phyloP scores from a whole-genome alignment of 2,113 vertebrate genomes.

The human (Homo sapiens) region DNA sequence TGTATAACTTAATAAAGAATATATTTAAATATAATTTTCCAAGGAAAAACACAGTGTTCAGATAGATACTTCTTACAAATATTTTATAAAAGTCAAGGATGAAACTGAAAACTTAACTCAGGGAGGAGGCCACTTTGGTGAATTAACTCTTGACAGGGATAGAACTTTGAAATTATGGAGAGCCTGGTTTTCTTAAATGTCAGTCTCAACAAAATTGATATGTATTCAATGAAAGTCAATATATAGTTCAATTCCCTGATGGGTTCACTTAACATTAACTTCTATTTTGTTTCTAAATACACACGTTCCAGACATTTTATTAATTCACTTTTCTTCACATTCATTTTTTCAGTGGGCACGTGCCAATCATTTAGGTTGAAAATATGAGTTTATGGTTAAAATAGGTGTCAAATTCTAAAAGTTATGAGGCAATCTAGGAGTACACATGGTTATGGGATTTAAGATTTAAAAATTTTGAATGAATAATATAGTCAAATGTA shows the following conservation, averaged over 20 bases:
- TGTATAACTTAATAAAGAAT: neutral
- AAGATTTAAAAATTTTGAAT: neutral
- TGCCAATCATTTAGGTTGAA: neutral
- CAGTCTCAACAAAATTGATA: constrained; percentile 28
- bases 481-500: neutral
- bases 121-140: neutral
- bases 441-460: neutral
- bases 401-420: neutral
- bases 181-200: neutral
- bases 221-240: neutral
- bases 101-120: constrained; percentile 5
- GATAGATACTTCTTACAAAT: neutral
- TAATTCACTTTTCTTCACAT: neutral
- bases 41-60: neutral
- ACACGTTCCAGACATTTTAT: neutral
- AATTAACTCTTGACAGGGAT: constrained; percentile 18
- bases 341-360: neutral
- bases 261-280: neutral
- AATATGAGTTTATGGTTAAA: neutral
- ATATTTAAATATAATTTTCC: neutral
- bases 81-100: neutral
- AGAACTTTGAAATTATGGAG: neutral
- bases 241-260: neutral
- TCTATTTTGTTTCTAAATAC: constrained; percentile 8
- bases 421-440: neutral